Conservation (phyloP, 23 tunicate species). For the Ciona savignyi region DNA sequence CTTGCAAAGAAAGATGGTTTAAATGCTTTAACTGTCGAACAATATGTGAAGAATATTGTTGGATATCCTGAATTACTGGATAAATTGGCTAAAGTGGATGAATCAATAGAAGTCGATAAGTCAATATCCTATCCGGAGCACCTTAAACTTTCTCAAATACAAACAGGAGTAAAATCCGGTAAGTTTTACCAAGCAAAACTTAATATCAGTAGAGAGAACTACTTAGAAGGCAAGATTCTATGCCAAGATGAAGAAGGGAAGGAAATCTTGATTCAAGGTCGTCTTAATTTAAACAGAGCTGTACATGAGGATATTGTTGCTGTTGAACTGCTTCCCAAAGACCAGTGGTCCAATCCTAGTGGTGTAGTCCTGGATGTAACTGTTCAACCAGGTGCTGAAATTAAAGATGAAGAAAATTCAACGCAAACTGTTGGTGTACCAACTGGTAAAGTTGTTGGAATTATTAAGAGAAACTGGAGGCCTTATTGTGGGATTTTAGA, state of each 20-base stretch:
- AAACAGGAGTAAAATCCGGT: constrained; percentile 62
- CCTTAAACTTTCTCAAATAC: constrained; percentile 48
- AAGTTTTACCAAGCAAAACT: constrained; percentile 76
- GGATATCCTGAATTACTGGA: constrained; percentile 86
- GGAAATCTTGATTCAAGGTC: constrained; percentile 91
- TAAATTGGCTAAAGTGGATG: constrained; percentile 72
- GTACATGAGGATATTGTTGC: constrained; percentile 95
- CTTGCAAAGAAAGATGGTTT: constrained; percentile 44
- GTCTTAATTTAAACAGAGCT: constrained; percentile 81
- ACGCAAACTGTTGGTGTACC: constrained; percentile 37
- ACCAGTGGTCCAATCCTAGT: constrained; percentile 86
- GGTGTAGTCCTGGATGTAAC: constrained; percentile 88
- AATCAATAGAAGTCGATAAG: constrained; percentile 72
- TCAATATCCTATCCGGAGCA: constrained; percentile 74
- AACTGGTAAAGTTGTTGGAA: constrained; percentile 91
- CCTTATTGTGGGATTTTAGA: constrained; percentile 97
- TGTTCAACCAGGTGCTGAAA: constrained; percentile 98
- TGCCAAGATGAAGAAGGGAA: constrained; percentile 42
- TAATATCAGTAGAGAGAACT: constrained; percentile 77
- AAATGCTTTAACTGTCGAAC: constrained; percentile 41
- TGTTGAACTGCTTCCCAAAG: constrained; percentile 61
- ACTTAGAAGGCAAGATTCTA: constrained; percentile 68
- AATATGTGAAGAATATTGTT: constrained; percentile 57
- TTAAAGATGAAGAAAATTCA: constrained; percentile 16
- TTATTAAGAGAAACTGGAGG: constrained; percentile 96